Evolutionary conservation across 2,888 invertebrate genomes (phyloP), one percentile per base, ranked within the genome.

Genomic region (Thelaira solivaga): DNA sequence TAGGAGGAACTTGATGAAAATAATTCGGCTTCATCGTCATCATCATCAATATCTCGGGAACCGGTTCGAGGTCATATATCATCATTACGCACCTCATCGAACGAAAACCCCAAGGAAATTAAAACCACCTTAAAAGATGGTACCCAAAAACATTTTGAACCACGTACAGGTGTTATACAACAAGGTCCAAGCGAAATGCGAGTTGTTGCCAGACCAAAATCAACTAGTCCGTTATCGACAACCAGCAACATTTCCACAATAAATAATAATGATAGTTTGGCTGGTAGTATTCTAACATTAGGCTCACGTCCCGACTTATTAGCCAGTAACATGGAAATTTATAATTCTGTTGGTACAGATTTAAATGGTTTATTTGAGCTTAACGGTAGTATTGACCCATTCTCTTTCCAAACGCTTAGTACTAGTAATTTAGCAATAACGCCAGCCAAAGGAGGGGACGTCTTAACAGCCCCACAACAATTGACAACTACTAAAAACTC

Each of bases 111-210:
- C 26, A 88, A 88, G 84, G 91, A 91, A 81, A 90, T 91, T 81
- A 90, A 91, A 61, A 86, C 88, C 65, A 91, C 91, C 5, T 87
- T 92, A 10, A 91, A 92, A 59, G 92, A 90, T 82, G 91, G 92
- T 71, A 91, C 91, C 10, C 92, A 92, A 84, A 92, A 92, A 85
- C 92, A 92, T 85, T 92, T 92, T 36, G 92, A 92, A 83, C 92
- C 92, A 0, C 89, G 92, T 83, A 92, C 92, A 16, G 92, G 92
- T 2, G 91, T 90, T 85, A 87, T 92, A 22, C 89, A 89, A 71
- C 86, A 86, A 64, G 89, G 89, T 0, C 89, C 89, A 24, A 89
- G 89, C 79, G 88, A 87, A 82, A 89, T 89, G 89, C 89, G 89
- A 34, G 83, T 84, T 1, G 73, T 55, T 6, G 53, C 62, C 5